phyloP scores from a whole-genome alignment of 2,113 vertebrate genomes.

The Erythrolamprus reginae region DNA sequence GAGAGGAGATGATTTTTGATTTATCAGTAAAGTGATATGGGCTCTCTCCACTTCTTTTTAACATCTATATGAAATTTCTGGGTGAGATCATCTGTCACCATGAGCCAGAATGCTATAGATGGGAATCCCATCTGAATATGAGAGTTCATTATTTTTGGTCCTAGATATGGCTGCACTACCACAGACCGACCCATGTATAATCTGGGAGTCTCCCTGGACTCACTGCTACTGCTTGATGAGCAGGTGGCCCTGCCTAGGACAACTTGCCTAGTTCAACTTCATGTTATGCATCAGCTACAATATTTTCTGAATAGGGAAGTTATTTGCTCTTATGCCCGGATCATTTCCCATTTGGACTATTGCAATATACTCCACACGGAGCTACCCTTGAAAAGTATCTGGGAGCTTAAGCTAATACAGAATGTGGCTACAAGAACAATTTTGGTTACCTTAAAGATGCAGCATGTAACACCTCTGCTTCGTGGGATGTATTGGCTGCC shows the following conservation, averaged over 20 bases:
- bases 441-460: background rate
- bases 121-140: background rate
- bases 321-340: background rate
- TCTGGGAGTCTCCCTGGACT: background rate
- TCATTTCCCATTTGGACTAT: background rate
- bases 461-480: background rate
- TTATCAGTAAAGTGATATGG: background rate
- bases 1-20: background rate
- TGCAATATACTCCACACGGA: background rate
- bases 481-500: too few species aligned
- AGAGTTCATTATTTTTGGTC: background rate
- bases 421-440: background rate
- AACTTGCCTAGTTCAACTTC: too few species aligned
- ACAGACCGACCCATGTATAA: background rate
- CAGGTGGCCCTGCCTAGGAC: too few species aligned
- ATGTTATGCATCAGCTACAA: background rate
- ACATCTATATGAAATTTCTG: background rate
- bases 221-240: background rate
- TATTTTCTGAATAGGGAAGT: background rate
- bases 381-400: background rate
- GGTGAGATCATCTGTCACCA: background rate
- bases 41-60: background rate
- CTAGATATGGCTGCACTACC: background rate
- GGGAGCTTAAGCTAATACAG: background rate
- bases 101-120: background rate